Percentiles rank a stretch among this genome's conserved stretches.
Evolutionary conservation across 2,888 invertebrate genomes (phyloP).

Genomic region (Miltochrista miniata): DNA sequence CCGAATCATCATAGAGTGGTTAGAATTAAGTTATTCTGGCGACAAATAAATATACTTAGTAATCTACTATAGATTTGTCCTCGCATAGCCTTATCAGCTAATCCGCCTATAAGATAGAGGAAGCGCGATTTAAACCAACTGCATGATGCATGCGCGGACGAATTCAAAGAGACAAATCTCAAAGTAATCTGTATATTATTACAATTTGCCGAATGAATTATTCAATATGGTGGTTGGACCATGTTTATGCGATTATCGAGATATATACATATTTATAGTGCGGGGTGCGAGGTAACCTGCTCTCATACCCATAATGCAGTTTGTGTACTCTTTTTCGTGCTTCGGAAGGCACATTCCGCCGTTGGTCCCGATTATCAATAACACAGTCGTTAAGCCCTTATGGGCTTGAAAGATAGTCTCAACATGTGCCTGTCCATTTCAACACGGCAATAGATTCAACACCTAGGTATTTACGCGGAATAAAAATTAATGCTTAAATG

Average conservation of each 20-base stretch:
- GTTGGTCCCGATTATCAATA: no score
- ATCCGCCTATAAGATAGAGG: constrained; percentile 3
- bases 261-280: constrained; percentile 46
- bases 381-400: no score
- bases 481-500: no score
- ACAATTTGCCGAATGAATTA: constrained; percentile 78
- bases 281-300: constrained; percentile 40
- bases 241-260: constrained; percentile 66
- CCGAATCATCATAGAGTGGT: no score
- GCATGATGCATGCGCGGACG: constrained; percentile 44
- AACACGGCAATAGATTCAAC: no score
- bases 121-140: constrained; percentile 32
- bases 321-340: background rate
- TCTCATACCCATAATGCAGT: constrained; percentile 38
- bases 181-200: constrained; percentile 73
- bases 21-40: background rate
- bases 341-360: no score
- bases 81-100: background rate
- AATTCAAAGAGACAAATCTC: constrained; percentile 66
- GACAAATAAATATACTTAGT: no score
- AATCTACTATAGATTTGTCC: background rate
- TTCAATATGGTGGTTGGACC: constrained; percentile 62
- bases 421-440: no score
- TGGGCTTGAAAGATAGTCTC: no score
- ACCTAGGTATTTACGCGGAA: no score